Evolutionary conservation across 1,140 invertebrate genomes (phyloP).

Genomic region (Ceratosolen fusciceps): DNA sequence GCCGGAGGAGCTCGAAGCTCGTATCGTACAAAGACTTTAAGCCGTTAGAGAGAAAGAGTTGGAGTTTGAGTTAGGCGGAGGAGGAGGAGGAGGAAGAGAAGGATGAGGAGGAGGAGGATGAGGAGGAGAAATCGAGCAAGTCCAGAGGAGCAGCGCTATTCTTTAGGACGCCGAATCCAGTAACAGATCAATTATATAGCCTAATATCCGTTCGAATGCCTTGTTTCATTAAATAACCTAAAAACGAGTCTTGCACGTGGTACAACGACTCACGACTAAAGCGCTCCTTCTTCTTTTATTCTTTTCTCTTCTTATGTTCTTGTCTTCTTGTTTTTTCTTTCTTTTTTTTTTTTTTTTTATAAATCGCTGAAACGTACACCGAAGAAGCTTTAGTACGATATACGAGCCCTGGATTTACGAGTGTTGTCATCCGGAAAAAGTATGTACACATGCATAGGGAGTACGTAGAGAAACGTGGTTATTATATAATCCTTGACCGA

Average conservation of each 20-base stretch:
- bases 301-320: too few species aligned
- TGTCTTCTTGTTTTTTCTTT: too few species aligned
- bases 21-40: background rate
- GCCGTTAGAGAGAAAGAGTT: background rate
- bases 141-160: too few species aligned
- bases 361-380: background rate
- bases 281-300: too few species aligned
- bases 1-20: background rate
- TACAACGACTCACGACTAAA: too few species aligned
- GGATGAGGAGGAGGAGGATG: too few species aligned
- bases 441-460: background rate
- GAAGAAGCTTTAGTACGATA: background rate
- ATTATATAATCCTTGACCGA: conserved; percentile 28
- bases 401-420: background rate
- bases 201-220: background rate
- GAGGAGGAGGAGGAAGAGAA: too few species aligned
- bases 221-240: background rate
- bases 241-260: background rate
- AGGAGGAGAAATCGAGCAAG: too few species aligned
- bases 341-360: background rate
- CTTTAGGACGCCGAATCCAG: background rate
- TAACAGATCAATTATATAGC: conserved; percentile 10
- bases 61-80: background rate
- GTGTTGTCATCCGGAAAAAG: background rate
- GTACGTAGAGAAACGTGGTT: conserved; percentile 1